These are phyloP conservation scores for Cartodere bifasciata DNA, from an alignment of 2,888 invertebrate genomes.

Conservation along the genomic window DNA sequence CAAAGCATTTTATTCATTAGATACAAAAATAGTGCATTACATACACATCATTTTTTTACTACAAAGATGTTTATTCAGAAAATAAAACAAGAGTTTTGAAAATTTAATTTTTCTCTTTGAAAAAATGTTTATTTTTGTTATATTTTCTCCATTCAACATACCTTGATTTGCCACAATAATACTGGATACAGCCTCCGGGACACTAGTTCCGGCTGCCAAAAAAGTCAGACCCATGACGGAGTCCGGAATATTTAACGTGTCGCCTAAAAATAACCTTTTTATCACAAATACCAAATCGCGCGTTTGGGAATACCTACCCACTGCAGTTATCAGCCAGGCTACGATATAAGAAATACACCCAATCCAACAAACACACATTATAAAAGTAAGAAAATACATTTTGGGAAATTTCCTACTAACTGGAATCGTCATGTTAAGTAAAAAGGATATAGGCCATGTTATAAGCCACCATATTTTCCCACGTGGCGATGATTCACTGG, in stretches of 20 bases:
- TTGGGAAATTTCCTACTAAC: slow-evolving; percentile 53
- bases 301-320: slow-evolving; percentile 46
- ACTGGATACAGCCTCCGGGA: slow-evolving; percentile 79
- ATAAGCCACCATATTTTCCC: slow-evolving; percentile 45
- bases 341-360: slow-evolving; percentile 69
- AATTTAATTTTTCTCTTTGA: no score
- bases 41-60: no score
- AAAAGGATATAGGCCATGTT: slow-evolving; percentile 62
- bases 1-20: no score
- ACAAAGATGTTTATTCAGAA: no score
- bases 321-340: slow-evolving; percentile 72
- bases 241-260: slow-evolving; percentile 67
- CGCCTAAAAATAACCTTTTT: slow-evolving; percentile 40
- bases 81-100: no score
- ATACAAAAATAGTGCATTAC: no score
- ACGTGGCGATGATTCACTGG: slow-evolving; percentile 34
- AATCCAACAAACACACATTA: slow-evolving; percentile 75
- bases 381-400: slow-evolving; percentile 56
- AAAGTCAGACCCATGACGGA: slow-evolving; percentile 78
- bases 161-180: slow-evolving; percentile 74
- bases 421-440: slow-evolving; percentile 62
- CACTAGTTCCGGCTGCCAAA: slow-evolving; percentile 72
- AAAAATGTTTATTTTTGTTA: no score
- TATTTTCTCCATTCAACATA: no score
- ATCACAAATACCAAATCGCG: background rate